Conservation (phyloP, 2,113 vertebrate species). For the Syngnathus scovelli region DNA sequence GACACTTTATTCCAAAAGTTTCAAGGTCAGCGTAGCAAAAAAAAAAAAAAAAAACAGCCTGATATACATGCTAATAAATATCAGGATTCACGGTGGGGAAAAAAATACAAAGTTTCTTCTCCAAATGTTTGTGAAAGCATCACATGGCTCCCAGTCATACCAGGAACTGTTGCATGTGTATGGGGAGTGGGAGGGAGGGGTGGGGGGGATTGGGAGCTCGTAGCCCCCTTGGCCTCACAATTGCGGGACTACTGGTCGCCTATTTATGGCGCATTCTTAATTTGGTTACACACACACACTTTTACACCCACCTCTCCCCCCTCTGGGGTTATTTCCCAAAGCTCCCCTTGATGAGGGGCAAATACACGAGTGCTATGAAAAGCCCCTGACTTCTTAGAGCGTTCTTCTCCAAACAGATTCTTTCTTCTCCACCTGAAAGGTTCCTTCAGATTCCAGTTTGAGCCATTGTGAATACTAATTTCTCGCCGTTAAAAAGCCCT, state of each 20-base stretch:
- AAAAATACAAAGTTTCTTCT: conserved; percentile 34
- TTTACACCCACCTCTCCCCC: conserved; percentile 49
- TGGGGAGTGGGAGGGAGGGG: conserved; percentile 22
- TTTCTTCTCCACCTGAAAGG: conserved; percentile 81
- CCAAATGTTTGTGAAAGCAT: conserved; percentile 62
- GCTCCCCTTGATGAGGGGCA: conserved; percentile 73
- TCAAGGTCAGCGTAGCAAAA: conserved; percentile 61
- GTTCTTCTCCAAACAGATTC: conserved; percentile 73
- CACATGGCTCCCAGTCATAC: conserved; percentile 58
- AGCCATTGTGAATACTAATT: conserved; percentile 81
- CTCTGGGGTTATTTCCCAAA: conserved; percentile 72
- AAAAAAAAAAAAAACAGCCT: conserved; percentile 37
- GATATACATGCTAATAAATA: conserved; percentile 46
- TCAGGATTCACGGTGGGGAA: conserved; percentile 7
- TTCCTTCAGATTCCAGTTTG: conserved; percentile 75
- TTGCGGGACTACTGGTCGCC: conserved; percentile 59
- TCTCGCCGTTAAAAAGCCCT: conserved; percentile 75
- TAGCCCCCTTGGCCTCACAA: conserved; percentile 51
- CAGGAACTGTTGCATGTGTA: conserved; percentile 53
- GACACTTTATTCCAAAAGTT: conserved; percentile 33
- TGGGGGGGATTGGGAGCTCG: conserved; percentile 9
- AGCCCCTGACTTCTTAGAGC: conserved; percentile 69
- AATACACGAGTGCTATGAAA: conserved; percentile 73
- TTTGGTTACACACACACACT: conserved; percentile 60
- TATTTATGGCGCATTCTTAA: conserved; percentile 73